A percentile compares a stretch with the other conserved stretches of the same genome.
Evolutionary conservation across 2,113 vertebrate species (phyloP).

Genomic region (Ailurus styani): DNA sequence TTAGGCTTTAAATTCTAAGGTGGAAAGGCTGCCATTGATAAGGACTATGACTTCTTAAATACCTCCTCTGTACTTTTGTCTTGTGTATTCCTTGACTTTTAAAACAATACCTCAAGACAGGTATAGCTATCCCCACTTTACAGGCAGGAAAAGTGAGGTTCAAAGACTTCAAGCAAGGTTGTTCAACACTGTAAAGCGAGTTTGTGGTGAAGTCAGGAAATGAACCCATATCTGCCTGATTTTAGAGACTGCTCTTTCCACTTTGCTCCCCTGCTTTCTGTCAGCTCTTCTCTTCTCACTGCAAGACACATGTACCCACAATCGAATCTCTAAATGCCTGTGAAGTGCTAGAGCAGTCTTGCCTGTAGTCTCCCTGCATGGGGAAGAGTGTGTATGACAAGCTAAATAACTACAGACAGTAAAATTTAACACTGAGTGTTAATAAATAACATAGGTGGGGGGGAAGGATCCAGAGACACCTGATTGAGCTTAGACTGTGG

Average conservation of each 20-base stretch:
- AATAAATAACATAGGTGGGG: not conserved
- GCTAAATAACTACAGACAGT: not conserved
- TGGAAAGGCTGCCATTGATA: not conserved
- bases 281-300: not conserved
- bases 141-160: not conserved
- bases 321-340: not conserved
- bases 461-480: not conserved
- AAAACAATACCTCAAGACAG: not conserved
- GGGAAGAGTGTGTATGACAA: not conserved
- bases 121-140: not conserved
- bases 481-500: not conserved
- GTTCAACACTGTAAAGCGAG: not conserved
- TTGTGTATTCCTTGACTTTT: not conserved
- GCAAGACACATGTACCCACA: not conserved
- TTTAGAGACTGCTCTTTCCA: not conserved
- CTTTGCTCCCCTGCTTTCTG: rapidly evolving
- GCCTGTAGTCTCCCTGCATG: not conserved
- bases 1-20: not conserved
- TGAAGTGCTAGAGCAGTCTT: not conserved
- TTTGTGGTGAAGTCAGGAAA: not conserved
- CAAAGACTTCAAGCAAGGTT: not conserved
- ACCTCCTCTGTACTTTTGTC: not conserved
- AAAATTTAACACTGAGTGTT: not conserved
- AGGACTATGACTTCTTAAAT: not conserved
- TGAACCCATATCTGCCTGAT: not conserved